Evolutionary conservation across 1,140 invertebrate species (phyloP), one percentile per base, ranked within the genome.

Genomic region (Limonius californicus): DNA sequence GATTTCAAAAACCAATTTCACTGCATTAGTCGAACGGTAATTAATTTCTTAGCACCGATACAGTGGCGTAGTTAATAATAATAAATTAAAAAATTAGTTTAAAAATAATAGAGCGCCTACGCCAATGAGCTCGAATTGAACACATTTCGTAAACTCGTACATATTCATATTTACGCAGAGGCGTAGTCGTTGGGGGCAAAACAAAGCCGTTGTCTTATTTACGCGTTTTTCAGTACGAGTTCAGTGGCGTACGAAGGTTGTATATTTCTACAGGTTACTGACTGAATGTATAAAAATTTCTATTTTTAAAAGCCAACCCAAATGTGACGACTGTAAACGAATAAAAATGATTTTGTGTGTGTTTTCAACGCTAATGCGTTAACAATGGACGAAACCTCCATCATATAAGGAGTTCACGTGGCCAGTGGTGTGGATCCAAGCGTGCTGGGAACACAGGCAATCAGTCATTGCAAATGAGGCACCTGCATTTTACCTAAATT

Each of bases 361-460:
- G n/a, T 39, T 39, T 39, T 39, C 35, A 39, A 39, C n/a, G 11
- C n/a, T 39, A 39, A 39, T 39, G n/a, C 35, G 35, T 39, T 39
- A 6, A 39, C 35, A 39, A 39, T 39, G 35, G n/a, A 39, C 35
- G 35, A 39, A 39, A 39, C 35, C n/a, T 39, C 35, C n/a, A 39
- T 27, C 7, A 2, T 14, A 50, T 50, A 50, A 50, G 45, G 45
- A 50, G 53, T 55, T 23, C 27, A 32, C 21, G 21, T 55, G 56
- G 18, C 56, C 59, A 64, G 62, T 64, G 50, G 62, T 65, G 63
- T 60, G 63, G 54, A 65, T 62, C 63, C 53, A 54, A 62, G 59
- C 59, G 63, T 65, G 63, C 61, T 65, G 63, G 63, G 63, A 65
- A 65, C 63, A 65, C 61, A 60, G 62, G 58, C 63, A 65, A 62